Conservation (phyloP, 2,797 vertebrate genomes). For the Hoplostethus atlanticus region DNA sequence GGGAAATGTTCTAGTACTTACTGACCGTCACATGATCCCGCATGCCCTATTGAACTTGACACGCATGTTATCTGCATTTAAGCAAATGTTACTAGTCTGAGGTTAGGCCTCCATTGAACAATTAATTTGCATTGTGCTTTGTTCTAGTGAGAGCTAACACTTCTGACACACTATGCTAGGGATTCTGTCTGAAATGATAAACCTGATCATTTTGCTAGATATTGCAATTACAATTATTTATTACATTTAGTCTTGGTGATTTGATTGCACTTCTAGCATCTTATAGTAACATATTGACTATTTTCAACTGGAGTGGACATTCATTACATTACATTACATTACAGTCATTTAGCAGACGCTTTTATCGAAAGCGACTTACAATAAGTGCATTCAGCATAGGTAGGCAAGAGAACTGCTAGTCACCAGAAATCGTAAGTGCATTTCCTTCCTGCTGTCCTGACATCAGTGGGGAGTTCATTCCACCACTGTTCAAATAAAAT, state of each 20-base stretch:
- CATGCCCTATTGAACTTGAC: not conserved
- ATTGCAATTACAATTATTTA: not conserved
- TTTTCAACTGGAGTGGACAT: not conserved
- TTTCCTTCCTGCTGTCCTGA: no score
- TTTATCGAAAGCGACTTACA: no score
- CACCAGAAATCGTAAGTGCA: no score
- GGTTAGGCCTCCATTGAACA: not conserved
- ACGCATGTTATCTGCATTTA: not conserved
- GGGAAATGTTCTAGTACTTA: not conserved
- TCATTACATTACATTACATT: no score
- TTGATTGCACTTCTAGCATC: not conserved
- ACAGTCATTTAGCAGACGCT: no score
- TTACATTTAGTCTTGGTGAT: not conserved
- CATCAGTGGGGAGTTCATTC: no score
- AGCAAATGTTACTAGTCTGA: not conserved
- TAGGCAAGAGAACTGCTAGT: no score
- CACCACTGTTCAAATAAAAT: no score
- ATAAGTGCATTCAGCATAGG: no score
- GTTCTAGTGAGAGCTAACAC: not conserved
- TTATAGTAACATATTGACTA: not conserved
- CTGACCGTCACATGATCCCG: not conserved
- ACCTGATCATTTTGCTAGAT: no score
- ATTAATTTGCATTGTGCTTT: not conserved
- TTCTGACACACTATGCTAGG: not conserved
- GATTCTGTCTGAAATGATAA: not conserved